These are phyloP conservation scores for Clarias pachynema DNA, from an alignment of 2,797 vertebrate genomes.

Conservation along the genomic window DNA sequence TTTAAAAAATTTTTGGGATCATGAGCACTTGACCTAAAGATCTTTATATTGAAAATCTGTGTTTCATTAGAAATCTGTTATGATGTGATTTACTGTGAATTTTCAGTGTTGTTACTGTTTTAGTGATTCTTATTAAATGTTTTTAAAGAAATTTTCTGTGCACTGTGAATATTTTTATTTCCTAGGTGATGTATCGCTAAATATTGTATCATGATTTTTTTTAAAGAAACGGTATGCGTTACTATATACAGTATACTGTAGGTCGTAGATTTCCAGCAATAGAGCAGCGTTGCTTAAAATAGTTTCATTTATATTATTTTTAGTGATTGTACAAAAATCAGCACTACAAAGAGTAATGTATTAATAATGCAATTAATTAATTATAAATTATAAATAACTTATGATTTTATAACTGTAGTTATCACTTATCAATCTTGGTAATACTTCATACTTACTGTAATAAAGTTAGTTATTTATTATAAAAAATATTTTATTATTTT, in stretches of 20 bases:
- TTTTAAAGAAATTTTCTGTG: too few species aligned
- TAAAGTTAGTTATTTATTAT: too few species aligned
- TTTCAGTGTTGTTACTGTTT: not conserved
- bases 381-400: too few species aligned
- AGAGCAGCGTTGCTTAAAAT: not conserved
- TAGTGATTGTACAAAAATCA: not conserved
- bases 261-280: not conserved
- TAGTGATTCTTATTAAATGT: constrained; percentile 6
- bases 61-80: not conserved
- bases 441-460: too few species aligned
- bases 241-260: not conserved
- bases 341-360: too few species aligned
- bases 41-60: not conserved
- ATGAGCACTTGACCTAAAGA: not conserved
- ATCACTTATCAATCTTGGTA: too few species aligned
- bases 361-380: too few species aligned
- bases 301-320: not conserved
- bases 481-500: too few species aligned
- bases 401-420: too few species aligned
- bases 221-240: not conserved
- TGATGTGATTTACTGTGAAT: not conserved
- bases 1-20: too few species aligned
- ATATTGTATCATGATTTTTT: not conserved
- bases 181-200: too few species aligned
- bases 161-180: not conserved